Conservation (phyloP, 2,888 invertebrate genomes). For the Drosophila formosana region DNA sequence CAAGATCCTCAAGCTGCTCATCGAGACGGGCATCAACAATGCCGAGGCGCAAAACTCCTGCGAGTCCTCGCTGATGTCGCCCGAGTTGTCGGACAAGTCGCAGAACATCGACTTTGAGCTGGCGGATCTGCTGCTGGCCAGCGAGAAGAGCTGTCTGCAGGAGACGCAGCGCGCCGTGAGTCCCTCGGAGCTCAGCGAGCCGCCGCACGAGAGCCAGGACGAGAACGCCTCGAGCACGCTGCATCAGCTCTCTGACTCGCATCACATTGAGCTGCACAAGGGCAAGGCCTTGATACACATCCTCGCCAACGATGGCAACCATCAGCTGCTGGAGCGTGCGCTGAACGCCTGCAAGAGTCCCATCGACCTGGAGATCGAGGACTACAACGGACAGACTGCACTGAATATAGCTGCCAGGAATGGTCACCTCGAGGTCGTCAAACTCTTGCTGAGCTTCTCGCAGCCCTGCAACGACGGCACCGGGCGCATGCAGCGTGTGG, state of each 20-base stretch:
- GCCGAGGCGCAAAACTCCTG: slow-evolving; percentile 84
- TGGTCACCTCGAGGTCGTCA: slow-evolving; percentile 90
- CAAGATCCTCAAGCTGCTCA: slow-evolving; percentile 89
- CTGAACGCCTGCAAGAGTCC: slow-evolving; percentile 87
- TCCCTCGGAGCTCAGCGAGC: slow-evolving; percentile 84
- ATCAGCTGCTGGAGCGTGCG: slow-evolving; percentile 88
- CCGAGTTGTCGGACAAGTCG: slow-evolving; percentile 84
- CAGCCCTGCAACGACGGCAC: slow-evolving; percentile 83
- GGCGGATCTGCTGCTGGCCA: slow-evolving; percentile 84
- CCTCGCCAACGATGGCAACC: slow-evolving; percentile 91
- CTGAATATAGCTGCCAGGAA: slow-evolving; percentile 94
- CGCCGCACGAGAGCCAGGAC: slow-evolving; percentile 84
- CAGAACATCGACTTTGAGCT: slow-evolving; percentile 85
- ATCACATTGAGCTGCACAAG: slow-evolving; percentile 85
- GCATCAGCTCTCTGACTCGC: slow-evolving; percentile 84
- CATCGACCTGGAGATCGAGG: slow-evolving; percentile 87
- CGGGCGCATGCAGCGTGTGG: slow-evolving; percentile 86
- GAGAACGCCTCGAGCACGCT: slow-evolving; percentile 84
- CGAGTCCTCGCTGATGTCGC: slow-evolving; percentile 85
- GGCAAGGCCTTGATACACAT: slow-evolving; percentile 91
- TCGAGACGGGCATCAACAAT: slow-evolving; percentile 90
- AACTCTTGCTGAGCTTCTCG: slow-evolving; percentile 86
- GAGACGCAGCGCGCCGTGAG: slow-evolving; percentile 84
- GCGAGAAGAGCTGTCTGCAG: slow-evolving; percentile 84
- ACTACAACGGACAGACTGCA: slow-evolving; percentile 93